A percentile compares a stretch with the other conserved stretches of the same genome.
Conservation (phyloP, 2,113 vertebrate genomes). For the Elephantulus edwardii region DNA sequence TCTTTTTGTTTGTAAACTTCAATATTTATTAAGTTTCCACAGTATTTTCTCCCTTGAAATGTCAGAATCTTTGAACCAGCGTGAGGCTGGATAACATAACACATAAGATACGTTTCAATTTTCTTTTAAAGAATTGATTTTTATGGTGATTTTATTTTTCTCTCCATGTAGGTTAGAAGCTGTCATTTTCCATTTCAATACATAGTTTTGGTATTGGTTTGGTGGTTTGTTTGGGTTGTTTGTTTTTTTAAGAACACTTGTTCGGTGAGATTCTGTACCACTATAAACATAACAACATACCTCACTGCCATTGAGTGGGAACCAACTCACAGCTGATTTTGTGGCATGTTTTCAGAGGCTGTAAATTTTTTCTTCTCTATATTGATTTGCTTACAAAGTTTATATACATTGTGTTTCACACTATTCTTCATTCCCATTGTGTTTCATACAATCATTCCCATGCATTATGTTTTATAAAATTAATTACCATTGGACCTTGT, state of each 20-base stretch:
- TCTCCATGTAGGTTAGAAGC: constrained; percentile 25
- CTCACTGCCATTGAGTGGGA: too few relatives aligned
- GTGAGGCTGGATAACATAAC: constrained; percentile 37
- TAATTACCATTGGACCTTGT: too few relatives aligned
- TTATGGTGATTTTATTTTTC: constrained; percentile 45
- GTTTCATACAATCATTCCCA: too few relatives aligned
- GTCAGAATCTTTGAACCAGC: constrained; percentile 40
- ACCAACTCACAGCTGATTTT: too few relatives aligned
- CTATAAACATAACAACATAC: constrained; percentile 33
- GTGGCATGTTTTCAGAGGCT: too few relatives aligned
- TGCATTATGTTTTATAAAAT: too few relatives aligned
- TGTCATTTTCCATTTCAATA: constrained; percentile 57
- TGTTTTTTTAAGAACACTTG: constrained; percentile 60
- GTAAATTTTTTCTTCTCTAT: too few relatives aligned
- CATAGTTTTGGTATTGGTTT: too few relatives aligned
- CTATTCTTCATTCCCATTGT: too few relatives aligned
- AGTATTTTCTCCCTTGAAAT: constrained; percentile 54
- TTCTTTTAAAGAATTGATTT: constrained; percentile 60
- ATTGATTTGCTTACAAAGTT: too few relatives aligned
- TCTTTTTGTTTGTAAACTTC: constrained; percentile 64
- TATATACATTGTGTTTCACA: too few relatives aligned
- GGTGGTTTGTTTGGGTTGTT: too few relatives aligned
- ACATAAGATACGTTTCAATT: constrained; percentile 58
- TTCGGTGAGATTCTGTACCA: background rate
- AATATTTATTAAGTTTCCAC: constrained; percentile 60